These are phyloP conservation scores for Sclerurus mexicanus DNA, from an alignment of 2,113 vertebrate genomes.

Conservation along the genomic window DNA sequence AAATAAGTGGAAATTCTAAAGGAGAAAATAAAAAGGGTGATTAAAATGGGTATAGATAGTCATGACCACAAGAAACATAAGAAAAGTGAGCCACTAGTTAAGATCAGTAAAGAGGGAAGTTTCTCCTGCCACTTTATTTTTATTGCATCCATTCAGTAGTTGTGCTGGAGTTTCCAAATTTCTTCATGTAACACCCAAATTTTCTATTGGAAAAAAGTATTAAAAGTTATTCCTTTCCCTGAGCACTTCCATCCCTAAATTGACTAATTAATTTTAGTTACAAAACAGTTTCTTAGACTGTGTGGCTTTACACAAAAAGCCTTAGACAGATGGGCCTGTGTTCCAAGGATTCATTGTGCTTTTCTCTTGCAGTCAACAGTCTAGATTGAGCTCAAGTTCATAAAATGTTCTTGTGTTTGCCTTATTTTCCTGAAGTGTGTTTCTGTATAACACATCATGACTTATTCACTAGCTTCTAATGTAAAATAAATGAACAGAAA, in stretches of 20 bases:
- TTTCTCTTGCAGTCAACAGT: not conserved
- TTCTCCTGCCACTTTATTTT: not conserved
- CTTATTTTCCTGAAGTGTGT: not conserved
- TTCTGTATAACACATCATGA: not conserved
- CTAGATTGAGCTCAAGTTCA: not conserved
- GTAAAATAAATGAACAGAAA: not conserved
- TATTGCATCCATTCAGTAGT: not conserved
- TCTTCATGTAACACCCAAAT: not conserved
- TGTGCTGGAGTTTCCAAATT: not conserved
- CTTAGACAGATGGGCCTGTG: not conserved
- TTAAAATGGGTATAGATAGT: not conserved
- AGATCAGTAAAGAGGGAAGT: not conserved
- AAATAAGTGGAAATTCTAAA: not conserved
- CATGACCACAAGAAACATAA: not conserved
- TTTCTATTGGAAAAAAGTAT: not conserved
- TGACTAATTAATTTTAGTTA: not conserved
- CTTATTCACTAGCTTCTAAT: not conserved
- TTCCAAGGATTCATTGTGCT: not conserved
- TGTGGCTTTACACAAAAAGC: not conserved
- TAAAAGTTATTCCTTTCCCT: not conserved
- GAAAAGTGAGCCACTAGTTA: not conserved
- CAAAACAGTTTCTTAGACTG: not conserved
- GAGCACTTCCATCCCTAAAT: not conserved
- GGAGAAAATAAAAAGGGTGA: not conserved
- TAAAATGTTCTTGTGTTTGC: not conserved